Base-by-base conservation (phyloP, 2,888 invertebrate genomes). In the Brachyptera risi region DNA sequence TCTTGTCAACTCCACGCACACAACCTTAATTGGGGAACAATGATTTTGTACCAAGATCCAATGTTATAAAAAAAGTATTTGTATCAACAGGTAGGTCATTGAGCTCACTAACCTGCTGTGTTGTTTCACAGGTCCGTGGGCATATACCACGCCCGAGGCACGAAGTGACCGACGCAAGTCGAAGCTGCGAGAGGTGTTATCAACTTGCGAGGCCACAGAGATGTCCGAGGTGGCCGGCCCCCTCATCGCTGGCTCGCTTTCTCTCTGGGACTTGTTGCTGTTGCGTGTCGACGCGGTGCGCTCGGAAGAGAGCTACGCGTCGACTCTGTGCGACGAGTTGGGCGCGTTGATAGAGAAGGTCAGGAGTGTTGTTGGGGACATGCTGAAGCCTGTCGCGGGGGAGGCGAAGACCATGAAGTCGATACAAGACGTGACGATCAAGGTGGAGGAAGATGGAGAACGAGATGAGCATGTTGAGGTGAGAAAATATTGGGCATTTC, bases 241-340 rank as follows among this genome's bases (percentile, higher is more conserved):
- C 2, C 70, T 75, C 1, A 71, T 79, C 11, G 73, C 74, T 15
- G 71, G 73, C 50, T 71, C 71, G 17, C 71, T 76, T 58, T 73
- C 75, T 0, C 66, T 75, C n/a, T 78, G 77, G 77, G 77, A 79
- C 61, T 75, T 77, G 61, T 69, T 78, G 56, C 65, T 78, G 62
- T 71, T 76, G 69, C 74, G 77, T 60, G 71, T 73, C 26, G 73
- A 75, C 64, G 68, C 71, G 17, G 64, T 61, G 19, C 26, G 63
- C 5, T 40, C 63, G 11, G 57, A 56, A 38, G 58, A 63, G 59
- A 62, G 62, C 35, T 60, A 59, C 40, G 60, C 62, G 24, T 63
- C 61, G 9, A 60, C 65, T 5, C 38, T 65, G 37, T 62, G 60
- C 51, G 63, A 68, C 38, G 68, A 70, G 61, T 63, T 69, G 54